These are phyloP conservation scores for Antigone vipio DNA, from an alignment of 2,113 vertebrate species.

Conservation along the genomic window DNA sequence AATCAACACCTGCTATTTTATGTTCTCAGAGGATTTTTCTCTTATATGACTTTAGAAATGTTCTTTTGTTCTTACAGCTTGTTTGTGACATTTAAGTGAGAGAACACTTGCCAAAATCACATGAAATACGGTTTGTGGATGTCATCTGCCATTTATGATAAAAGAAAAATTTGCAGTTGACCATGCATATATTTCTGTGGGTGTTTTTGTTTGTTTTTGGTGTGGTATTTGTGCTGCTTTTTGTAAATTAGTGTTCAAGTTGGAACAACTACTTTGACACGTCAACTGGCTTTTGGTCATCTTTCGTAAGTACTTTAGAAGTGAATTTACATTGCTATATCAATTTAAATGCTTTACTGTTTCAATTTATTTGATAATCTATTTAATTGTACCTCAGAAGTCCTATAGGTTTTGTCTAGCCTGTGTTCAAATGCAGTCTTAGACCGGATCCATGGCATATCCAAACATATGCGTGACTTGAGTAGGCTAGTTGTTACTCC, in stretches of 20 bases:
- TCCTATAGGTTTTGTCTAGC: background rate
- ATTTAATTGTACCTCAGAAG: background rate
- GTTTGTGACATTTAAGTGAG: background rate
- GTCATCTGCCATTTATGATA: background rate
- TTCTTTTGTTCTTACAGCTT: background rate
- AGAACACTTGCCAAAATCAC: background rate
- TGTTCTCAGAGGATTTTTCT: background rate
- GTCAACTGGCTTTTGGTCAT: background rate
- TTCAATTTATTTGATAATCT: background rate
- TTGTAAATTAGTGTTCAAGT: background rate
- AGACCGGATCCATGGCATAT: background rate
- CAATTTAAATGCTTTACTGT: background rate
- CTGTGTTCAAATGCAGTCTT: background rate
- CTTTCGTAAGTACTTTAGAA: background rate
- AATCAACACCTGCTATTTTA: background rate
- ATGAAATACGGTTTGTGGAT: background rate
- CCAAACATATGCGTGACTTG: background rate
- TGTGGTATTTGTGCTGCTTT: background rate
- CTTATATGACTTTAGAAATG: background rate
- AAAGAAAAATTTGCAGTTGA: background rate
- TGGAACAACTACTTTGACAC: background rate
- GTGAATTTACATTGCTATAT: background rate
- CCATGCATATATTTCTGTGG: background rate
- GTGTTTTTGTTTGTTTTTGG: too few species aligned
- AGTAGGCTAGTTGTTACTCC: background rate